Conservation (phyloP, 2,888 invertebrate species). For the Fabriciana adippe region DNA sequence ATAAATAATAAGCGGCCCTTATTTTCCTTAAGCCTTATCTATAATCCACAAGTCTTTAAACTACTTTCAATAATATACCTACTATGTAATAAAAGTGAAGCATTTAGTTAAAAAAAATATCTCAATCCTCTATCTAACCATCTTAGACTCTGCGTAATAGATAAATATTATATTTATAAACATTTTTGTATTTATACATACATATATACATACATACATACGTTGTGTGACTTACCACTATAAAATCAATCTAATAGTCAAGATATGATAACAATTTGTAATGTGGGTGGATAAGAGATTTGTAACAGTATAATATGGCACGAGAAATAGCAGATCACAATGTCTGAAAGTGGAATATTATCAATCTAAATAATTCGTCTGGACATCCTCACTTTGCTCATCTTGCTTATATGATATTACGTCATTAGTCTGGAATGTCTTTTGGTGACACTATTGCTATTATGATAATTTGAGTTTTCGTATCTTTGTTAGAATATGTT, state of each 20-base stretch:
- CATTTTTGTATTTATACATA: no score
- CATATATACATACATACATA: no score
- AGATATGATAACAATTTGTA: constrained; percentile 10
- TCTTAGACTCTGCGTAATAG: neutral
- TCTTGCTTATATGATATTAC: constrained; percentile 29
- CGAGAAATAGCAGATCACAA: constrained; percentile 17
- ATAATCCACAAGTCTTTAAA: no score
- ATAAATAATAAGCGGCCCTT: no score
- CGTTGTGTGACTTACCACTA: no score
- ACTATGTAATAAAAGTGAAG: no score
- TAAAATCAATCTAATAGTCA: constrained; percentile 9
- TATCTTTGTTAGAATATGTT: no score
- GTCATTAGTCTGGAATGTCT: constrained; percentile 24
- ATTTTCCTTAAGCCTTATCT: no score
- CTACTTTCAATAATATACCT: no score
- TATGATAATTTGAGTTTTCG: no score
- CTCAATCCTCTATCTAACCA: neutral
- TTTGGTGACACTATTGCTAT: no score
- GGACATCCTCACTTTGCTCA: constrained; percentile 31
- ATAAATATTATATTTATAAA: neutral
- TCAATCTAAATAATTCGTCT: constrained; percentile 33
- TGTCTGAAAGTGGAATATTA: constrained; percentile 33
- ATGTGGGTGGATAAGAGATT: constrained; percentile 23
- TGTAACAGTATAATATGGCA: constrained; percentile 21
- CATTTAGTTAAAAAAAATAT: neutral